phyloP scores from a whole-genome alignment of 1,140 invertebrate genomes.

The Parasteatoda tepidariorum region DNA sequence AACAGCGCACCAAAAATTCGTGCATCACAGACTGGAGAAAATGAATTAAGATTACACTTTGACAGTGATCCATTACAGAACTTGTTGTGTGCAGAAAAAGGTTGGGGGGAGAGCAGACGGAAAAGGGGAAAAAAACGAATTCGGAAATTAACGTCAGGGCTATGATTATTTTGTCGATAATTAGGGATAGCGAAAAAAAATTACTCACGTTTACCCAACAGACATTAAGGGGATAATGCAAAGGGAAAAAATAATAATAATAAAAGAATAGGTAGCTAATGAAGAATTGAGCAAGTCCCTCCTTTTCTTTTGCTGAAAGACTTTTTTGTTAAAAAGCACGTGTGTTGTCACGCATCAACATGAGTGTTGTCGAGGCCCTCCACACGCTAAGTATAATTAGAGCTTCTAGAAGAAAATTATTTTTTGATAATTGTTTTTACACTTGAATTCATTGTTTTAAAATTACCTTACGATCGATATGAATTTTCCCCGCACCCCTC shows the following conservation, averaged over 20 bases:
- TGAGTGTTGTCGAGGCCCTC: not conserved
- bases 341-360: not conserved
- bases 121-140: constrained; percentile 9
- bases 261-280: not conserved
- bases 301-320: not conserved
- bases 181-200: constrained; percentile 27
- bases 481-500: not conserved
- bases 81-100: constrained; percentile 2
- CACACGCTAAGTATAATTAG: constrained; percentile 33
- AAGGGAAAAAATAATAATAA: not conserved
- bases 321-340: not conserved
- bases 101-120: not conserved
- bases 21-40: not conserved
- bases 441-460: constrained; percentile 55
- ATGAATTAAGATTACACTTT: constrained; percentile 2
- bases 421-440: constrained; percentile 59
- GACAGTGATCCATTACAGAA: not conserved
- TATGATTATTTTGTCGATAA: constrained; percentile 57
- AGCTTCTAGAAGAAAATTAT: constrained; percentile 13
- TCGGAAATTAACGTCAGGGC: constrained; percentile 37
- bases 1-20: no score
- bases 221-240: not conserved
- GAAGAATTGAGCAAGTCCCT: constrained; percentile 35
- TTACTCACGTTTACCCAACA: constrained; percentile 12
- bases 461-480: constrained; percentile 23